Evolutionary conservation across 2,888 invertebrate species (phyloP).

Genomic region (Trissoscelio sp.): DNA sequence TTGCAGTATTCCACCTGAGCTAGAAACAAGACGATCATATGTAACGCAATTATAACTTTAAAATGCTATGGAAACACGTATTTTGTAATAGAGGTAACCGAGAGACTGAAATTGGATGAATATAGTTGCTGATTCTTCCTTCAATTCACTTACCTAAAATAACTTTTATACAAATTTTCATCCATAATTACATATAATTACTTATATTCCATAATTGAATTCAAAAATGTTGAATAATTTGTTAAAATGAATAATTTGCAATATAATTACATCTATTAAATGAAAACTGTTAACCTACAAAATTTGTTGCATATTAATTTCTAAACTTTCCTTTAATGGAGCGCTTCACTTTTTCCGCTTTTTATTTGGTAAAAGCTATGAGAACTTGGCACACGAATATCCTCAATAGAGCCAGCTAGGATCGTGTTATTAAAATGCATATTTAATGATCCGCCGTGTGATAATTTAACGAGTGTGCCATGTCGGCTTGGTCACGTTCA

Average conservation of each 20-base stretch:
- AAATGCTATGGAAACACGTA: conserved; percentile 19
- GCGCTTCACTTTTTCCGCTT: neutral
- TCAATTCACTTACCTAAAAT: neutral
- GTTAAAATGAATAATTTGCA: too few relatives aligned
- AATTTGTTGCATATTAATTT: neutral
- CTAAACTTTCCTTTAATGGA: conserved; percentile 11
- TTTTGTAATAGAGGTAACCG: neutral
- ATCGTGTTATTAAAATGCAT: conserved; percentile 42
- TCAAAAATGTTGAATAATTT: too few relatives aligned
- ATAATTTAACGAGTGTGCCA: conserved; percentile 73
- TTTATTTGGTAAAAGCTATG: conserved; percentile 10
- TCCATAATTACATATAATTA: neutral
- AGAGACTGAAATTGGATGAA: neutral
- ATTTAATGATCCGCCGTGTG: conserved; percentile 57
- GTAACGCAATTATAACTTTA: conserved; percentile 38
- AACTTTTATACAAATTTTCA: neutral
- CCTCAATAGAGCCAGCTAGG: conserved; percentile 3
- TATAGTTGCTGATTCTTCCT: neutral
- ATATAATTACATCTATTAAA: too few relatives aligned
- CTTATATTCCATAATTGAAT: too few relatives aligned
- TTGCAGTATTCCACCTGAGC: conserved; percentile 27
- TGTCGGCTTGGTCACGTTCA: conserved; percentile 72
- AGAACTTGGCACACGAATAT: conserved; percentile 16
- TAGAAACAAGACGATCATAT: conserved; percentile 25
- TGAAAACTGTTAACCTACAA: too few relatives aligned